phyloP scores from a whole-genome alignment of 2,888 invertebrate genomes.

The Agapetus fuscipes region DNA sequence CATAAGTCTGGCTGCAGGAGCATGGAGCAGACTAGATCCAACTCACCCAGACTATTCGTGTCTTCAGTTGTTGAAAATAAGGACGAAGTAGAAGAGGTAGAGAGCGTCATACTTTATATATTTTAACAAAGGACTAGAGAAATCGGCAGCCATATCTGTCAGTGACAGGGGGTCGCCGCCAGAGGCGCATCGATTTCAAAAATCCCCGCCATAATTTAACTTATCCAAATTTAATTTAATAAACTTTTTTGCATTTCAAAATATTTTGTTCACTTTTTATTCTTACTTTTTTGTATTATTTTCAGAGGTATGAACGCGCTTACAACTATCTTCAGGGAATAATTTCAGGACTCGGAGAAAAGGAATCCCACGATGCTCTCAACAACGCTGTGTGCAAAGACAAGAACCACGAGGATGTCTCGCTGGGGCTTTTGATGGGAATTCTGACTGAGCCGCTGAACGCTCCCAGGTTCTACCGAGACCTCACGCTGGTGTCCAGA shows the following conservation, averaged over 20 bases:
- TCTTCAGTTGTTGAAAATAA: constrained; percentile 74
- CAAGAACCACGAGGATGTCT: constrained; percentile 86
- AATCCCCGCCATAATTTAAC: constrained; percentile 11
- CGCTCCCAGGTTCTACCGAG: constrained; percentile 81
- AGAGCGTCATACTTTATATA: constrained; percentile 12
- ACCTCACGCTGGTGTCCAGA: constrained; percentile 79
- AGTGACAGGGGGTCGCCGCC: constrained; percentile 36
- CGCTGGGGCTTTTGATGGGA: constrained; percentile 78
- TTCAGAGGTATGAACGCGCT: constrained; percentile 85
- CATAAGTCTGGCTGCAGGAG: constrained; percentile 38
- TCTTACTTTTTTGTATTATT: too few species aligned
- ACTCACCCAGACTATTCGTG: constrained; percentile 67
- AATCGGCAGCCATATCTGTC: constrained; percentile 42
- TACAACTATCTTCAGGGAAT: constrained; percentile 68
- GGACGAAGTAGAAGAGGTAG: constrained; percentile 87
- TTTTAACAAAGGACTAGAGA: constrained; percentile 37
- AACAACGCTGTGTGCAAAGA: constrained; percentile 85
- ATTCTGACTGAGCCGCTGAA: constrained; percentile 79
- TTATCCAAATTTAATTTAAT: too few species aligned
- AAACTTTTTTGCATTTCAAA: too few species aligned
- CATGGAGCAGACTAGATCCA: constrained; percentile 51
- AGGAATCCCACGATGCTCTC: constrained; percentile 87
- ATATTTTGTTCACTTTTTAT: too few species aligned
- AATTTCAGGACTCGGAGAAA: constrained; percentile 77
- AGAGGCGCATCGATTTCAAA: constrained; percentile 31